phyloP scores from a whole-genome alignment of 2,888 invertebrate species.

The Agrotis segetum region DNA sequence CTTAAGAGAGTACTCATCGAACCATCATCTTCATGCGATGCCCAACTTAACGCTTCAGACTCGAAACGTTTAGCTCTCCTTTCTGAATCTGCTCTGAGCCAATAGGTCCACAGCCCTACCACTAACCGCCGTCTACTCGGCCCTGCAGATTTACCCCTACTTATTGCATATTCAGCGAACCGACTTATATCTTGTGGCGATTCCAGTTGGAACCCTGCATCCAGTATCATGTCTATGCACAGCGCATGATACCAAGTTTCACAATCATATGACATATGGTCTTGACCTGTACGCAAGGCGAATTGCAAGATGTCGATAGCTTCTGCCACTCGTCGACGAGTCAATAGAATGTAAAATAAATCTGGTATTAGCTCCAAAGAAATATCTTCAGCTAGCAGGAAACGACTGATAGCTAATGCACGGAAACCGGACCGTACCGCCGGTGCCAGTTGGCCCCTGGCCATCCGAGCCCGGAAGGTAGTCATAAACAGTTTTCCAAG shows the following conservation, averaged over 20 bases:
- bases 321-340: conserved; percentile 86
- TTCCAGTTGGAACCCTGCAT: conserved; percentile 90
- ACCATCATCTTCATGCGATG: conserved; percentile 73
- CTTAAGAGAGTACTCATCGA: conserved; percentile 79
- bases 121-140: conserved; percentile 79
- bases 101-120: conserved; percentile 85
- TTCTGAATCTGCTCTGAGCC: conserved; percentile 81
- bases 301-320: conserved; percentile 86
- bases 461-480: conserved; percentile 83
- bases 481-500: conserved; percentile 85
- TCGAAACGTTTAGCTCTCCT: conserved; percentile 83
- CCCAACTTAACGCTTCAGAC: conserved; percentile 82
- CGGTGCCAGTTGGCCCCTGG: conserved; percentile 76
- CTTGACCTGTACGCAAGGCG: conserved; percentile 73
- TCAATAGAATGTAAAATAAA: conserved; percentile 83
- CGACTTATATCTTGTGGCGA: conserved; percentile 83
- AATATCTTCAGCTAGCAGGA: conserved; percentile 82
- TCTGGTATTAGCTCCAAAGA: conserved; percentile 86
- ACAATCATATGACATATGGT: conserved; percentile 72
- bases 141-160: conserved; percentile 72
- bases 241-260: conserved; percentile 91
- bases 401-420: conserved; percentile 83
- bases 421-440: conserved; percentile 84
- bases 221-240: conserved; percentile 90
- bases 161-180: conserved; percentile 80